Conservation (phyloP, 2,888 invertebrate species). For the Hypercompe scribonia region DNA sequence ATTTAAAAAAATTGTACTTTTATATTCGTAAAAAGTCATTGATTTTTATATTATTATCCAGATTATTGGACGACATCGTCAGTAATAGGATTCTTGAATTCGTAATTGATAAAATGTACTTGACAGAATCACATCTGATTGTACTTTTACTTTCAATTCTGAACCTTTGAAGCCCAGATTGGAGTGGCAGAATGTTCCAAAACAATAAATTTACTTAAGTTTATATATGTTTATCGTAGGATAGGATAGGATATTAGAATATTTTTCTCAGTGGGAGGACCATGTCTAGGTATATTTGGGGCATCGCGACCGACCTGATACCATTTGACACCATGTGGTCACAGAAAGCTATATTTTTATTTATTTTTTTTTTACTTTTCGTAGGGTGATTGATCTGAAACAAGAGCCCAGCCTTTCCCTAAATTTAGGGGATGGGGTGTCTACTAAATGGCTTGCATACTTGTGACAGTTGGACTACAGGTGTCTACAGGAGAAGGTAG, state of each 20-base stretch:
- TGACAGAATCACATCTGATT: conserved; percentile 34
- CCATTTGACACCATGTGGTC: neutral
- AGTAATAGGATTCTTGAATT: conserved; percentile 60
- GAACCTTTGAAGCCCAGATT: neutral
- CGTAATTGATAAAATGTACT: conserved; percentile 54
- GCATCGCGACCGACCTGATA: neutral
- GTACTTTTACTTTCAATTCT: conserved; percentile 50
- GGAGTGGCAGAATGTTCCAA: neutral
- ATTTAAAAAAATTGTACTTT: conserved; percentile 54
- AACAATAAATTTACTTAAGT: neutral
- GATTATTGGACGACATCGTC: conserved; percentile 60
- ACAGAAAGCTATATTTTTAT: neutral
- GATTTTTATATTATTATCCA: conserved; percentile 54
- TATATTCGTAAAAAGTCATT: conserved; percentile 65
- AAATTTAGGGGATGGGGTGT: no score
- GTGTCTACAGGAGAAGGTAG: no score
- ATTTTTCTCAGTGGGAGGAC: neutral
- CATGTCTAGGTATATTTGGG: neutral
- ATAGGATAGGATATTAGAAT: neutral
- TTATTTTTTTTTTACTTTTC: neutral
- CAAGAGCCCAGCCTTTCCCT: neutral
- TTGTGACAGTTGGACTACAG: no score
- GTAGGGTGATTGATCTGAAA: neutral
- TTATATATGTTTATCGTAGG: neutral
- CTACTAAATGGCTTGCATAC: no score